Base-by-base conservation (phyloP, 1,140 invertebrate species). In the Oncopodura yosiiana region DNA sequence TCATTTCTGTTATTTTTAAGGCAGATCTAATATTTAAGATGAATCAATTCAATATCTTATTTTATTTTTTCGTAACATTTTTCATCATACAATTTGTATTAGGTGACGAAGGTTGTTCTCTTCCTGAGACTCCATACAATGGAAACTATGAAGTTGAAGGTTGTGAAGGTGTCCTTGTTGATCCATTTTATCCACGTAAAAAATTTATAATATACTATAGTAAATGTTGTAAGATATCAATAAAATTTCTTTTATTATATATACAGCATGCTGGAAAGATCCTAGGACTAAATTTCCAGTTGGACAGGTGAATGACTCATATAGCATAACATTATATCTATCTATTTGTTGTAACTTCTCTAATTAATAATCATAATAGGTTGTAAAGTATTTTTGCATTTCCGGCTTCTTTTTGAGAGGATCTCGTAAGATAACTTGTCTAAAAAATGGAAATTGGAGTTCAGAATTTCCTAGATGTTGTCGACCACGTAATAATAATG, bases 201-300 rank as follows among this genome's bases (percentile, higher is more conserved):
- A n/a, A n/a, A n/a, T n/a, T n/a, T n/a, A n/a, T n/a, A n/a, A n/a
- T n/a, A n/a, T n/a, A n/a, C n/a, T n/a, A n/a, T n/a, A n/a, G n/a
- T n/a, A n/a, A n/a, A n/a, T n/a, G n/a, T n/a, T n/a, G n/a, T n/a
- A n/a, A n/a, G n/a, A n/a, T n/a, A n/a, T n/a, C n/a, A n/a, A n/a
- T n/a, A n/a, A n/a, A n/a, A n/a, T n/a, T n/a, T n/a, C n/a, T n/a
- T n/a, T n/a, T n/a, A n/a, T n/a, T n/a, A n/a, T n/a, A n/a, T n/a
- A n/a, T n/a, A n/a, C n/a, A n/a, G n/a, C 51, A 1, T 59, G 57
- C 30, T 59, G 57, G 57, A 59, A 59, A 50, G 52, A 59, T 18
- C 43, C 45, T 1, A 54, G 37, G 11, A 46, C 27, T 11, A 39
- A 34, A 26, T 59, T 39, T 32, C 57, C 57, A 3, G 45, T 54